Evolutionary conservation across 2,888 invertebrate genomes (phyloP), one percentile per base, ranked within the genome.

Genomic region (Netelia melanura): DNA sequence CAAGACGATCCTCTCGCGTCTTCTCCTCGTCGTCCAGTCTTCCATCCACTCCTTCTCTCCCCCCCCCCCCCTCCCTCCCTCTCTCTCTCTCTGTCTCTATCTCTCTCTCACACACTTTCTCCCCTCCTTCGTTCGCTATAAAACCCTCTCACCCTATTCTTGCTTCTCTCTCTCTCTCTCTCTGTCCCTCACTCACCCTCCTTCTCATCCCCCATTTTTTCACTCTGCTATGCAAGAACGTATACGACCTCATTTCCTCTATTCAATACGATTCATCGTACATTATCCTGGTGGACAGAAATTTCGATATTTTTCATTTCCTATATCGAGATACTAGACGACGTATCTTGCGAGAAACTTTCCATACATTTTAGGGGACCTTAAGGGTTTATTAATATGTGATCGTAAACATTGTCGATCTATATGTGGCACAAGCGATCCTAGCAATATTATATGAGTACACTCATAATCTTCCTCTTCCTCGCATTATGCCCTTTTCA

Each of bases 1-100:
- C 76, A 44, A 56, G 52, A 25, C 78, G 14, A 74, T 74, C 58
- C 81, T 75, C 64, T 62, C 64, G 23, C 70, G 67, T 81, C 74
- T 75, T 79, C 78, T 74, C 61, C 78, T 74, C 61, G 52, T 56
- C 17, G n/a, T 14, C n/a, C 17, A 54, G 17, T 54, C n/a, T 54
- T 17, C 17, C 54, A 5, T 64, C 62, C 52, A n/a, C 77, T 6
- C 25, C 8, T n/a, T 52, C 65, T 21, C 62, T 11, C 43, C 14
- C 70, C 62, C 62, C 14, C 43, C 14, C 70, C 62, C 62, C 11
- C 70, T 0, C 0, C 17, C 17, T 17, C 17, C 17, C 17, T 17
- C 17, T 0, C 17, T 17, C 17, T 17, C 17, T 17, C 17, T 17
- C 17, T 17, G 17, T 17, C 17, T 17, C 17, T 17, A 17, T 17